A percentile compares a stretch with the other conserved stretches of the same genome.
phyloP scores from a whole-genome alignment of 2,113 vertebrate species.

The Eclectus roratus region DNA sequence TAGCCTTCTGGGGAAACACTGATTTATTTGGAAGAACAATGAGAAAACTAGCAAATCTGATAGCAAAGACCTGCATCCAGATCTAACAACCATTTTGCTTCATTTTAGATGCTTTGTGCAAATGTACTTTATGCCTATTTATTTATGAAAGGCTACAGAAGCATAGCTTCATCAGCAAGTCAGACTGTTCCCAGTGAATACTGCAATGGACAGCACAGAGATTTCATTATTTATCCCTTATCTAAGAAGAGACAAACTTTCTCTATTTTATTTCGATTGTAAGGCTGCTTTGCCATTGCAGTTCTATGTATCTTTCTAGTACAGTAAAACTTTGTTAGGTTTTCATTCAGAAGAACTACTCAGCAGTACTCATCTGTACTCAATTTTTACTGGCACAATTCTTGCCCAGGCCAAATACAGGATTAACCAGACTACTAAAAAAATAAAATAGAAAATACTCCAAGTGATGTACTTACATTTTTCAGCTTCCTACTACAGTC shows the following conservation, averaged over 20 bases:
- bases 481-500: conserved; percentile 91
- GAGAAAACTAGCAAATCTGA: neutral
- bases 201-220: neutral
- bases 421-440: neutral
- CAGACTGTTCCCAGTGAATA: neutral
- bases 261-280: neutral
- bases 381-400: neutral
- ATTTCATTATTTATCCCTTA: neutral
- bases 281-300: neutral
- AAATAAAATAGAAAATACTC: neutral
- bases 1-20: conserved; percentile 9
- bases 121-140: neutral
- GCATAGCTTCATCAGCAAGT: neutral
- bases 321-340: neutral
- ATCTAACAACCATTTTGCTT: neutral
- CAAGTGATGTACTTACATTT: conserved; percentile 88
- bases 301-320: neutral
- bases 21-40: neutral
- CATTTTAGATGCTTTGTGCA: neutral
- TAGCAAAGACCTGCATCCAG: neutral
- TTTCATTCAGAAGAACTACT: neutral
- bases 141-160: neutral
- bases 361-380: neutral
- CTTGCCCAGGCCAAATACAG: neutral
- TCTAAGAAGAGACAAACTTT: neutral